Conservation (phyloP, 2,113 vertebrate species). For the Campylomormyrus tamandua region DNA sequence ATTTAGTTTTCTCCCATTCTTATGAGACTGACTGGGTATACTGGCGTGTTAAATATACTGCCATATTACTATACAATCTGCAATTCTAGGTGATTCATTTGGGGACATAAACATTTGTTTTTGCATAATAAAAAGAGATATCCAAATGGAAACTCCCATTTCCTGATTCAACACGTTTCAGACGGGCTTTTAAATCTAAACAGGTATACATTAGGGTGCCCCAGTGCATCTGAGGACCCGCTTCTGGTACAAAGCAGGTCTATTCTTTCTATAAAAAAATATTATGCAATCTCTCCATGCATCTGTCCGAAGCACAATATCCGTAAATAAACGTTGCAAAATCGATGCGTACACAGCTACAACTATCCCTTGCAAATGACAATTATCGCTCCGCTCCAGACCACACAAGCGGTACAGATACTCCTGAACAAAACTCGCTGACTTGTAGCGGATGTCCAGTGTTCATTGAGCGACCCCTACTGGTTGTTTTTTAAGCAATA, state of each 20-base stretch:
- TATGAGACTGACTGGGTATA: not conserved
- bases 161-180: not conserved
- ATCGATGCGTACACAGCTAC: not conserved
- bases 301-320: not conserved
- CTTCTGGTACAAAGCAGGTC: not conserved
- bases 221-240: not conserved
- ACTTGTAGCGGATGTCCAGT: not conserved
- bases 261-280: not conserved
- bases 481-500: not conserved
- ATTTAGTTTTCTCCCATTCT: not conserved
- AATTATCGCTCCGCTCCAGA: not conserved
- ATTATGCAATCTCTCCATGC: not conserved
- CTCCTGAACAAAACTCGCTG: not conserved
- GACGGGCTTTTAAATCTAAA: not conserved
- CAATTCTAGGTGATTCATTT: not conserved
- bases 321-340: not conserved
- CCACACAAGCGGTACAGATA: not conserved
- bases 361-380: not conserved
- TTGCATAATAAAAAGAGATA: not conserved
- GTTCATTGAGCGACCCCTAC: not conserved
- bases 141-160: not conserved
- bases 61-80: not conserved
- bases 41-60: not conserved
- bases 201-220: not conserved
- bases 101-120: not conserved